Conservation (phyloP, 2,797 vertebrate genomes). For the Paramormyrops hopkinsi region DNA sequence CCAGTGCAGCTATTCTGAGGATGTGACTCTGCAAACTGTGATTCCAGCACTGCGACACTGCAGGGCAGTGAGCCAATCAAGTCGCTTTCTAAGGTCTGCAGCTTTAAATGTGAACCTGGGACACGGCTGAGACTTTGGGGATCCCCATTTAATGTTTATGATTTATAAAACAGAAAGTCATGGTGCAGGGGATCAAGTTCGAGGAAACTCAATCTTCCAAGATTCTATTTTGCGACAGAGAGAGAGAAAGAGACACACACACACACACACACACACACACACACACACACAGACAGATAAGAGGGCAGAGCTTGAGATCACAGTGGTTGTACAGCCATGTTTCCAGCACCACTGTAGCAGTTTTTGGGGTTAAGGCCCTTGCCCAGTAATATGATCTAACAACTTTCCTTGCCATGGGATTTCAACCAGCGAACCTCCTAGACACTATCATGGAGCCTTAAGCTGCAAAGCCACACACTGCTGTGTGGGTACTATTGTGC, state of each 20-base stretch:
- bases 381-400: not conserved
- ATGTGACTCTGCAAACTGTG: not conserved
- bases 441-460: not conserved
- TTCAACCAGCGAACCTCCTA: not conserved
- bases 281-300: not conserved
- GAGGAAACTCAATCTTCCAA: not conserved
- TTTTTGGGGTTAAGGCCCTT: not conserved
- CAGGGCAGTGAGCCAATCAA: not conserved
- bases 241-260: not conserved
- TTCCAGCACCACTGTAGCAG: not conserved
- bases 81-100: not conserved
- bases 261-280: not conserved
- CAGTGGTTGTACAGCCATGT: not conserved
- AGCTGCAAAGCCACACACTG: not conserved
- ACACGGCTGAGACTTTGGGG: not conserved
- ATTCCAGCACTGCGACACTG: not conserved
- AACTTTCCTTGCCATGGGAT: not conserved
- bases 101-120: not conserved
- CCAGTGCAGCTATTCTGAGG: not conserved
- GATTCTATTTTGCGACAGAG: not conserved
- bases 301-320: not conserved
- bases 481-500: not conserved
- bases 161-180: not conserved
- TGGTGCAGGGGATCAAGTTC: not conserved
- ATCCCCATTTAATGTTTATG: not conserved